Percentiles rank a stretch among this genome's conserved stretches.
Evolutionary conservation across 2,113 vertebrate genomes (phyloP).

Genomic region (Hiodon alosoides): DNA sequence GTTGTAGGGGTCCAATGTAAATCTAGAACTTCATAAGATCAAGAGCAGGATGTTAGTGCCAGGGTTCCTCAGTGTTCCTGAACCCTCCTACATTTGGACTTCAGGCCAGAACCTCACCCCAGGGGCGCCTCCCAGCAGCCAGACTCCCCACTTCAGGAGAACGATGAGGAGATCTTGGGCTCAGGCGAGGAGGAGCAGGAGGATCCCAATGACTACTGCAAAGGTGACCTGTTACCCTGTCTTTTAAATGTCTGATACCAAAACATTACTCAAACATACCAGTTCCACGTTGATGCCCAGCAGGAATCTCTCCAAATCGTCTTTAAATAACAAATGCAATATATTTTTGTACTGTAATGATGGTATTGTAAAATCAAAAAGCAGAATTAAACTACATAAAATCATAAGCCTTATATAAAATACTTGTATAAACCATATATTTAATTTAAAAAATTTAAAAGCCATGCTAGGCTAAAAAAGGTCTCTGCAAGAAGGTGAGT

Average conservation of each 20-base stretch:
- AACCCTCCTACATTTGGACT: constrained; percentile 16
- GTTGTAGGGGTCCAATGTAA: too few relatives aligned
- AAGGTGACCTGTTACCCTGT: constrained; percentile 58
- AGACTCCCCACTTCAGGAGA: constrained; percentile 80
- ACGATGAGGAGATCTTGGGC: constrained; percentile 92
- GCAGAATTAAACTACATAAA: too few relatives aligned
- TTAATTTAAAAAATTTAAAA: too few relatives aligned
- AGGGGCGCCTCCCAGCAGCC: constrained; percentile 70
- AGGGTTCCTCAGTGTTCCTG: constrained; percentile 8
- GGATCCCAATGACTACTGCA: constrained; percentile 95
- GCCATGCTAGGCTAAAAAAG: too few relatives aligned
- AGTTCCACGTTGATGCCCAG: not conserved
- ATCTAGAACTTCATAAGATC: too few relatives aligned
- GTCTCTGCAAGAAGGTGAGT: too few relatives aligned
- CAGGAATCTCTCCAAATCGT: too few relatives aligned
- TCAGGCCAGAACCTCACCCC: constrained; percentile 79
- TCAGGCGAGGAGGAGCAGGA: constrained; percentile 97
- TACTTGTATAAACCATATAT: too few relatives aligned
- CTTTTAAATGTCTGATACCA: not conserved
- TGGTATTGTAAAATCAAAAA: too few relatives aligned
- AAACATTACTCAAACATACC: not conserved
- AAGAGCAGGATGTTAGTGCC: not conserved
- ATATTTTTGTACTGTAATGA: too few relatives aligned
- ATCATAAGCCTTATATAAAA: too few relatives aligned
- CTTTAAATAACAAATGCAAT: too few relatives aligned